Conservation (phyloP, 2,797 vertebrate genomes). For the Sebastes hubbsi region DNA sequence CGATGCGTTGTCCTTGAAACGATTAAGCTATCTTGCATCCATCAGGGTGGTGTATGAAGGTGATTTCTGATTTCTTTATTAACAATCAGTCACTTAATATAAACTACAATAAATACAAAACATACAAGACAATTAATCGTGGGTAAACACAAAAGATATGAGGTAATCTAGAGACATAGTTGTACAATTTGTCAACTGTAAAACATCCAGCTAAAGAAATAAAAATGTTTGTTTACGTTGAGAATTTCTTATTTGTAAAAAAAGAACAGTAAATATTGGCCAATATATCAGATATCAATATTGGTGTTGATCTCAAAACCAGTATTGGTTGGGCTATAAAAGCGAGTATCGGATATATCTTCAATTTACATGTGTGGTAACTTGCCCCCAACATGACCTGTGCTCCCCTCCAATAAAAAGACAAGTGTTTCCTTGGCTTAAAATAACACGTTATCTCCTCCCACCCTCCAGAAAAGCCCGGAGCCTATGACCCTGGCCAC, state of each 20-base stretch:
- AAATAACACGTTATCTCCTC: slow-evolving; percentile 1
- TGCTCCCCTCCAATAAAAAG: background rate
- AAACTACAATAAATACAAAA: background rate
- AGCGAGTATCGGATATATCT: background rate
- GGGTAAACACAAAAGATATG: background rate
- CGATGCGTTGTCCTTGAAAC: background rate
- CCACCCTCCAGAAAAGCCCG: slow-evolving; percentile 45
- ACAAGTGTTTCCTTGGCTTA: slow-evolving; percentile 21
- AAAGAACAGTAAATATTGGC: background rate
- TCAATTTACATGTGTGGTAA: background rate
- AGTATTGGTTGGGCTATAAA: background rate
- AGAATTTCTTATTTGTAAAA: too few species aligned
- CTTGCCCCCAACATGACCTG: background rate
- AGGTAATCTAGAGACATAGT: too few species aligned
- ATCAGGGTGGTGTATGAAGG: background rate
- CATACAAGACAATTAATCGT: background rate
- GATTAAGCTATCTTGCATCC: background rate
- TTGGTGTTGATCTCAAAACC: background rate
- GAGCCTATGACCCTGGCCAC: slow-evolving; percentile 40
- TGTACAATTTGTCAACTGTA: too few species aligned
- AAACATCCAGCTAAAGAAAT: too few species aligned
- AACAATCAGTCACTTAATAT: background rate
- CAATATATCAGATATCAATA: background rate
- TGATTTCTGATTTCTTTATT: background rate
- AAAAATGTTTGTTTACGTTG: too few species aligned